These are phyloP conservation scores for Cynoglossus semilaevis DNA, from an alignment of 2,113 vertebrate genomes.

Conservation along the genomic window DNA sequence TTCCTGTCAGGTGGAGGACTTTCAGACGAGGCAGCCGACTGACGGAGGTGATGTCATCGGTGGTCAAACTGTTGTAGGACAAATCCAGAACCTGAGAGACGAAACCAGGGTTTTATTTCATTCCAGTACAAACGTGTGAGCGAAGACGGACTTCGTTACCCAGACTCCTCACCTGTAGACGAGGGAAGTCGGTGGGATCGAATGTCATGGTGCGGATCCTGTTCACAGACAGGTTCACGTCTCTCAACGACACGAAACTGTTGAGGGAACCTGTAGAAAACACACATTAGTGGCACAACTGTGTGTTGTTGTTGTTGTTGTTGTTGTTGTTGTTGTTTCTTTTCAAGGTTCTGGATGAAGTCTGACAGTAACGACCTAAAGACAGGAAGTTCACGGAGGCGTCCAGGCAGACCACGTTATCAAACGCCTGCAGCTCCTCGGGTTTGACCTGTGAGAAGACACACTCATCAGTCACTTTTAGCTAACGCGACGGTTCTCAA, in stretches of 20 bases:
- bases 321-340: no score
- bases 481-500: no score
- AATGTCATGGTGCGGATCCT: constrained; percentile 73
- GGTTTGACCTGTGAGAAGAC: constrained; percentile 74
- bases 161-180: constrained; percentile 77
- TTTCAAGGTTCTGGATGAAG: not conserved
- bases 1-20: constrained; percentile 82
- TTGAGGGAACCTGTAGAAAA: constrained; percentile 75
- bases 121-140: no score
- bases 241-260: constrained; percentile 77
- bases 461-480: no score
- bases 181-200: constrained; percentile 75
- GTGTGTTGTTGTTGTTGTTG: not conserved
- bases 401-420: constrained; percentile 78
- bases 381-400: constrained; percentile 82
- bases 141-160: no score
- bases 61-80: constrained; percentile 82
- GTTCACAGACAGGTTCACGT: constrained; percentile 83
- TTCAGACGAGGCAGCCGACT: constrained; percentile 78
- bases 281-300: not conserved
- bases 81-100: constrained; percentile 80
- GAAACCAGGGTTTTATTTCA: no score
- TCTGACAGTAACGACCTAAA: constrained; percentile 66
- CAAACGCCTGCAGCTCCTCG: constrained; percentile 80
- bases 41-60: constrained; percentile 68